Base-by-base conservation (phyloP, 2,113 vertebrate species). In the Craseonycteris thonglongyai region DNA sequence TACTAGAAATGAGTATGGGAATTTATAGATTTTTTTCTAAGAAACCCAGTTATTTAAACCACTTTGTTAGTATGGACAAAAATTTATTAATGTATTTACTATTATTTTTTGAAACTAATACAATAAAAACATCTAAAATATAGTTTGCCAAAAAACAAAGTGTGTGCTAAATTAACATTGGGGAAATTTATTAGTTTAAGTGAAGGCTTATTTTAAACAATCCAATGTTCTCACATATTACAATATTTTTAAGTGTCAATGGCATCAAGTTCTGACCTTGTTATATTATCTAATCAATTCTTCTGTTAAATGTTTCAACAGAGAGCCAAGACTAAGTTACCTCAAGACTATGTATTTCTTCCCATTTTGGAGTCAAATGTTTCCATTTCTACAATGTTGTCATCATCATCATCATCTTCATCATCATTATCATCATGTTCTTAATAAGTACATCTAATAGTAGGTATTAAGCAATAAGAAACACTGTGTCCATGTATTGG, bases 231-330 rank as follows among this genome's bases (percentile, higher is more conserved):
- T 65, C 95, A 65, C 42, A 30, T 69, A n/a, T 63, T 95, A 38
- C 66, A 63, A 66, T 54, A 83, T 51, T 68, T 92, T 75, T 66
- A 92, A 91, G 63, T 90, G 54, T 95, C 86, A 61, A 72, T 51
- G n/a, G 66, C 35, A 85, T 92, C 54, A 81, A 61, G 19, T 72
- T 94, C 47, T 96, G 49, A 91, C 14, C 18, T 65, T 91, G 38
- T 88, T 59, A 35, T 71, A 40, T 47, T 75, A 90, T 95, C 87
- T 96, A 95, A 97, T 95, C 26, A 58, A 94, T 96, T 96, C 35
- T 97, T 97, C 71, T 97, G 88, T 96, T 96, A 97, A 97, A 97
- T 97, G 96, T 96, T 96, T 96, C 92, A 97, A 97, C 97, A 97
- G 96, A 97, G 71, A 95, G 38, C 40, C 95, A 94, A 96, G 96